phyloP scores from a whole-genome alignment of 2,888 invertebrate species.

The Ormyrus thymus region DNA sequence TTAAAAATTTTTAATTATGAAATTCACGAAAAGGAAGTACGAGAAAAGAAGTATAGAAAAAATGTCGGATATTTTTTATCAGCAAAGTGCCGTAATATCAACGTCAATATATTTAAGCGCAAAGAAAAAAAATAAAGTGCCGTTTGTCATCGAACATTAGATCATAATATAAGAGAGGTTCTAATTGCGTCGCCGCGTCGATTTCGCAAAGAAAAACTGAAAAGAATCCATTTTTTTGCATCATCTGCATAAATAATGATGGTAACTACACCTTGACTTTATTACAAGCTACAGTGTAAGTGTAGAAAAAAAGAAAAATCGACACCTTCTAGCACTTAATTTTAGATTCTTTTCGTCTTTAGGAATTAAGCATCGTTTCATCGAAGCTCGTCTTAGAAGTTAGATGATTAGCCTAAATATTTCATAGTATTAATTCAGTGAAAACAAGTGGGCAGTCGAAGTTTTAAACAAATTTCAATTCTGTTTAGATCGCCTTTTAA shows the following conservation, averaged over 20 bases:
- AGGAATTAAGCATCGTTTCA: conserved; percentile 41
- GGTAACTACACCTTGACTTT: conserved; percentile 20
- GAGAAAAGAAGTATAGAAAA: conserved; percentile 3
- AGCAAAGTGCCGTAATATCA: conserved; percentile 52
- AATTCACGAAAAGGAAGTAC: neutral
- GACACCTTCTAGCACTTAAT: conserved; percentile 26
- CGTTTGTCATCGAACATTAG: conserved; percentile 41
- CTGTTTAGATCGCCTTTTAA: neutral
- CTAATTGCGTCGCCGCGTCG: conserved; percentile 40
- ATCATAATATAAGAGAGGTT: conserved; percentile 12
- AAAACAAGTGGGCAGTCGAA: conserved; percentile 5
- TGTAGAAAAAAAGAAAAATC: conserved; percentile 18
- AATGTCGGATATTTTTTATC: conserved; percentile 35
- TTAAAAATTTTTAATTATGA: neutral
- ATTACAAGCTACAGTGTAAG: conserved; percentile 33
- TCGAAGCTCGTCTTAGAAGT: conserved; percentile 56
- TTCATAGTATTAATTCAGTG: conserved; percentile 19
- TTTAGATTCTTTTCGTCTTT: conserved; percentile 23
- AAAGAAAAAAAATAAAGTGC: conserved; percentile 41
- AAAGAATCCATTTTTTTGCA: conserved; percentile 36
- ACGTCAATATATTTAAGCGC: conserved; percentile 52
- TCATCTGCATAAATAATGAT: conserved; percentile 15
- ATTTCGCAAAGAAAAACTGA: conserved; percentile 35
- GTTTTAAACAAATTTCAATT: neutral
- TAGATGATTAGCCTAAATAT: conserved; percentile 58